These are phyloP conservation scores for Therioaphis trifolii DNA, from an alignment of 2,888 invertebrate species.

Conservation along the genomic window DNA sequence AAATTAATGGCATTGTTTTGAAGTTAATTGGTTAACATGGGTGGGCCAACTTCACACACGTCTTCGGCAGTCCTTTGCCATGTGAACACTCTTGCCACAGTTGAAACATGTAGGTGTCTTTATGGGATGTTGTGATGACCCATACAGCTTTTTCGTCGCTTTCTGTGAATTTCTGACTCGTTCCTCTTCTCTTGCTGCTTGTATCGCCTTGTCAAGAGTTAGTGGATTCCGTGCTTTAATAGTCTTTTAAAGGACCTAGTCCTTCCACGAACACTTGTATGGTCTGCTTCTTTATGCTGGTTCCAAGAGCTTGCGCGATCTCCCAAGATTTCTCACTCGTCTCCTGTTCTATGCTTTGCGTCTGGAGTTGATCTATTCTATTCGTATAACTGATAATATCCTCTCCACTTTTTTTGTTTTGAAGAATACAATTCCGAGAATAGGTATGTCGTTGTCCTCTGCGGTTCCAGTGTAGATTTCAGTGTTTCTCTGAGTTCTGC, in stretches of 20 bases:
- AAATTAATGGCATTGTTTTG: no score
- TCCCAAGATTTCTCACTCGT: background rate
- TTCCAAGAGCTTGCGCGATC: background rate
- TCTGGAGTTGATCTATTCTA: slow-evolving; percentile 2
- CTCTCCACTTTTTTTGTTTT: background rate
- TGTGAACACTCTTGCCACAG: background rate
- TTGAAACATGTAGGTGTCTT: background rate
- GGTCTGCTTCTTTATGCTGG: background rate
- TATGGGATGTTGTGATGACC: background rate
- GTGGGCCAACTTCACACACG: no score
- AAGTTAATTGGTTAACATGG: no score
- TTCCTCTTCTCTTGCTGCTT: slow-evolving; percentile 20
- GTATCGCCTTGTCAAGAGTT: background rate
- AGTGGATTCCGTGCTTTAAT: background rate
- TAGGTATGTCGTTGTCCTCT: background rate
- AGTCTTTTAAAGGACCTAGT: background rate
- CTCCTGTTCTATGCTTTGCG: background rate
- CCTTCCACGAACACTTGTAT: slow-evolving; percentile 32
- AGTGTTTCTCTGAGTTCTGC: background rate
- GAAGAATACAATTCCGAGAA: background rate
- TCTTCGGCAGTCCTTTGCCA: background rate
- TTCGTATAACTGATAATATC: background rate
- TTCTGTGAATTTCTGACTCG: background rate
- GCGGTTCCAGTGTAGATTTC: slow-evolving; percentile 12
- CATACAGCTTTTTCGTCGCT: background rate